These are phyloP conservation scores for Oxyura jamaicensis DNA, from an alignment of 2,113 vertebrate genomes.

Conservation along the genomic window DNA sequence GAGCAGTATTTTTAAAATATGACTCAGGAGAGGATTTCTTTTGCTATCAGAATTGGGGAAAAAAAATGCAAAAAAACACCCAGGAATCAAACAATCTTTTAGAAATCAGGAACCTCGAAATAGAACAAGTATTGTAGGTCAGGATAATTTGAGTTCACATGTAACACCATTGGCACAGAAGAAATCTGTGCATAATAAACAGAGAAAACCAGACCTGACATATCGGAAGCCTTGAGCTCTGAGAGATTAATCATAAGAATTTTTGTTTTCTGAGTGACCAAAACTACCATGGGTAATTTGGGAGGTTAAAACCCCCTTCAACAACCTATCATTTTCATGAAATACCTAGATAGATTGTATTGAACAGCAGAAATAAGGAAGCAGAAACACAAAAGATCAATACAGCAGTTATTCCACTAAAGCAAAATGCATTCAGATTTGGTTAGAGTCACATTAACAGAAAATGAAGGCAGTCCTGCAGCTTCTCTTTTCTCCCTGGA, in stretches of 20 bases:
- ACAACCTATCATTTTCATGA: background rate
- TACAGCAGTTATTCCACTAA: background rate
- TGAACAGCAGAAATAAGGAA: slow-evolving; percentile 22
- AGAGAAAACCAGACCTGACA: background rate
- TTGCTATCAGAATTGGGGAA: slow-evolving; percentile 2
- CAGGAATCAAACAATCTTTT: slow-evolving; percentile 25
- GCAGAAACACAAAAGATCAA: background rate
- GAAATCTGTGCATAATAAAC: background rate
- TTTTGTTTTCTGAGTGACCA: background rate
- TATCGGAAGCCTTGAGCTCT: background rate
- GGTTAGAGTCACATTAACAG: background rate
- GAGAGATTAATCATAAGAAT: background rate
- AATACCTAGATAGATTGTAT: background rate
- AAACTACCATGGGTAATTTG: background rate
- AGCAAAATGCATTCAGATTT: background rate
- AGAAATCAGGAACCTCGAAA: slow-evolving; percentile 50
- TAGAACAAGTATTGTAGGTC: slow-evolving; percentile 56
- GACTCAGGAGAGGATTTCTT: slow-evolving; percentile 51
- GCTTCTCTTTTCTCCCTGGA: background rate
- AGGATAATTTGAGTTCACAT: slow-evolving; percentile 49
- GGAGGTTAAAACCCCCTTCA: background rate
- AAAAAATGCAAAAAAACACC: background rate
- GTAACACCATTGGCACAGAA: slow-evolving; percentile 9
- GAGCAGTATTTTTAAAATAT: slow-evolving; percentile 42
- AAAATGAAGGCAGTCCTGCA: background rate